These are phyloP conservation scores for Olivierus martensii DNA, from an alignment of 1,140 invertebrate species.

Conservation along the genomic window DNA sequence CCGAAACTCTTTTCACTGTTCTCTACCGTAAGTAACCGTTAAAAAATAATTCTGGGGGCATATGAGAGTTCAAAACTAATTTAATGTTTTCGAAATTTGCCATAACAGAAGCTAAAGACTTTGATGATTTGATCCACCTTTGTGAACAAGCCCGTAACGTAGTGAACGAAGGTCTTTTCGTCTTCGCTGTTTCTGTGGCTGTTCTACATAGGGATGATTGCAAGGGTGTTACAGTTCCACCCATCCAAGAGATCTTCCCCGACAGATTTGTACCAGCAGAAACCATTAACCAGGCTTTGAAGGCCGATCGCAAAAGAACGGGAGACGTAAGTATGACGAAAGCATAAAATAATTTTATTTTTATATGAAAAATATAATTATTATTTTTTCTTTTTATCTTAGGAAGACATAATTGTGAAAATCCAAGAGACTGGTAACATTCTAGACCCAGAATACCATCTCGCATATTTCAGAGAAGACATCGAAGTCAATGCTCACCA, in stretches of 20 bases:
- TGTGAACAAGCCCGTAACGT: slow-evolving; percentile 15
- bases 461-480: slow-evolving; percentile 60
- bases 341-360: too few species aligned
- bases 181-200: slow-evolving; percentile 20
- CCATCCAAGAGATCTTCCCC: slow-evolving; percentile 18
- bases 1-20: slow-evolving; percentile 2
- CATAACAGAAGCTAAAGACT: slow-evolving; percentile 1
- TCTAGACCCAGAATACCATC: slow-evolving; percentile 52
- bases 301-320: slow-evolving; percentile 1
- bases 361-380: too few species aligned
- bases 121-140: slow-evolving; percentile 11
- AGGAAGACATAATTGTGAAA: slow-evolving; percentile 3
- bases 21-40: slow-evolving; percentile 2
- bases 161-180: slow-evolving; percentile 24
- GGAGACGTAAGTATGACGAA: slow-evolving; percentile 2
- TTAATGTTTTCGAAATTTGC: too few species aligned
- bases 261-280: slow-evolving; percentile 14
- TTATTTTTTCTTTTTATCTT: background rate
- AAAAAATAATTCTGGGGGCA: too few species aligned
- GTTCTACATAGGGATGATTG: slow-evolving; percentile 17
- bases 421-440: slow-evolving; percentile 42
- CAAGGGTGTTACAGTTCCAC: slow-evolving; percentile 11
- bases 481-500: slow-evolving; percentile 28
- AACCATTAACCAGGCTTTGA: slow-evolving; percentile 12
- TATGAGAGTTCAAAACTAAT: too few species aligned